phyloP scores from a whole-genome alignment of 1,140 invertebrate species.

The Drosophila lini region DNA sequence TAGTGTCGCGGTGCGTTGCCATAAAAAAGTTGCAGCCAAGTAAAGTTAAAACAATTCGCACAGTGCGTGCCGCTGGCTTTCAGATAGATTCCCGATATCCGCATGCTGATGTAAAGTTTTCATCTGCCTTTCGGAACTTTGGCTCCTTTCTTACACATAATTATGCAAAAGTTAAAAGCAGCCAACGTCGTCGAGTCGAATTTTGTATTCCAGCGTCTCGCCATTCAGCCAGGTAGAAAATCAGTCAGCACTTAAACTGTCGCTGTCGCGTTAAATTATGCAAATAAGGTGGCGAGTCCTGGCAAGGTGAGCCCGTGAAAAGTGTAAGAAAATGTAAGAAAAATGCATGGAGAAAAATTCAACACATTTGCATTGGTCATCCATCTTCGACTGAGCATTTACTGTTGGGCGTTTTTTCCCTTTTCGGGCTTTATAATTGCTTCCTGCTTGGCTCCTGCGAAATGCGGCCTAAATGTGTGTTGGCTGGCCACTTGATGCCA shows the following conservation, averaged over 20 bases:
- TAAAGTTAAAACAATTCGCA: conserved; percentile 68
- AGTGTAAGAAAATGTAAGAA: conserved; percentile 1
- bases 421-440: conserved; percentile 40
- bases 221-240: conserved; percentile 61
- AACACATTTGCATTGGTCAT: conserved; percentile 47
- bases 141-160: conserved; percentile 67
- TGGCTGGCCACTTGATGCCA: conserved; percentile 60
- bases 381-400: conserved; percentile 28
- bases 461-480: conserved; percentile 41
- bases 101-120: conserved; percentile 44
- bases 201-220: conserved; percentile 31
- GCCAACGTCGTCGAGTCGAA: conserved; percentile 27
- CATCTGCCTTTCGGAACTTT: conserved; percentile 22
- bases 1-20: conserved; percentile 54
- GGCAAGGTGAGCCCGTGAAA: conserved; percentile 13
- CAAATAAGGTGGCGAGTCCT: conserved; percentile 28
- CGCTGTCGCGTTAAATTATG: conserved; percentile 70
- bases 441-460: background rate
- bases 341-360: conserved; percentile 1
- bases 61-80: conserved; percentile 39
- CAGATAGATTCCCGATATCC: conserved; percentile 33
- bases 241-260: conserved; percentile 56
- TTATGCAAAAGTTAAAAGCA: conserved; percentile 78
- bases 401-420: conserved; percentile 16
- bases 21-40: conserved; percentile 63